Evolutionary conservation across 1,140 invertebrate species (phyloP), one percentile per base, ranked within the genome.

Genomic region (Heliconius hermathena): DNA sequence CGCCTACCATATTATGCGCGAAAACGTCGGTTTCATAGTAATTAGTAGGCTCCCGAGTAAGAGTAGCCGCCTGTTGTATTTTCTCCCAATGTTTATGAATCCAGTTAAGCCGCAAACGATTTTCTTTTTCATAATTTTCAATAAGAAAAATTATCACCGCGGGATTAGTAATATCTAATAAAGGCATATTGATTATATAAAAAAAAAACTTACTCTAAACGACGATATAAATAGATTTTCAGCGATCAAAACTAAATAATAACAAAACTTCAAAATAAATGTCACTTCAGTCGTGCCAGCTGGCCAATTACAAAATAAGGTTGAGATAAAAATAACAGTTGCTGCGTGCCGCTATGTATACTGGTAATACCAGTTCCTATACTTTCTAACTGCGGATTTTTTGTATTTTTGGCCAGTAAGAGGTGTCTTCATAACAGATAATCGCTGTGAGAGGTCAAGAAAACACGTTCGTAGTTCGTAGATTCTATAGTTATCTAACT

Each of bases 61-160:
- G 79, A 33, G 89, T 89, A 0, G 89, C 88, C 16, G 91, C 90
- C 60, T 89, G 60, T 72, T 91, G 76, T 49, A 93, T 86, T 49
- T 87, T 75, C 29, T 82, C 80, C 16, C 79, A 78, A 82, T 93
- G 83, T 70, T 87, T 89, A 46, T 83, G 81, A 16, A 90, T 89
- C 91, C 91, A 93, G n/a, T 88, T 89, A 18, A 91, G 75, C 5
- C 91, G 84, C n/a, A 89, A 76, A 11, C 87, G 85, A 75, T 89
- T 91, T 81, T 91, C 90, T 71, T 89, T 93, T 74, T 91, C 88
- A 84, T 91, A 91, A 72, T 88, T 88, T 82, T 91, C 90, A n/a
- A 85, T 86, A 5, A 91, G 82, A 81, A 92, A 90, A 76, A 84
- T 89, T 73, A 91, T 91, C 13, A 90, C 74, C 16, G 83, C 86